phyloP scores from a whole-genome alignment of 1,140 invertebrate species.

The Drosophila murphyi region DNA sequence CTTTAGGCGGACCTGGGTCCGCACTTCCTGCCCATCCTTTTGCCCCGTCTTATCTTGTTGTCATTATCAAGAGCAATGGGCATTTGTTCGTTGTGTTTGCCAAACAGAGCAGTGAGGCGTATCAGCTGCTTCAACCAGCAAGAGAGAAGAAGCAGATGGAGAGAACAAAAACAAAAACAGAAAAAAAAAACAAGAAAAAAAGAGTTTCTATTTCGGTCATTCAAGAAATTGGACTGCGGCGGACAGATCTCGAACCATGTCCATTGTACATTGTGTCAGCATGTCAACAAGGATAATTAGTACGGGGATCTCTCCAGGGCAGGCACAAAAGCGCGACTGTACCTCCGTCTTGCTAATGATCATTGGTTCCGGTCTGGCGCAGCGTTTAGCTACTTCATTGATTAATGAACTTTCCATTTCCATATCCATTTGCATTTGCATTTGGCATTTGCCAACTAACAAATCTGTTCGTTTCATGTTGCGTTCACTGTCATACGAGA shows the following conservation, averaged over 20 bases:
- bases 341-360: slow-evolving; percentile 59
- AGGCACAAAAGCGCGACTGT: slow-evolving; percentile 42
- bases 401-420: slow-evolving; percentile 58
- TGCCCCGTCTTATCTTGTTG: slow-evolving; percentile 64
- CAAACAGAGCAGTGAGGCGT: slow-evolving; percentile 63
- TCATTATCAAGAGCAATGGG: slow-evolving; percentile 48
- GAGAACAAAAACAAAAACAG: not conserved
- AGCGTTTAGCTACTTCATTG: slow-evolving; percentile 32
- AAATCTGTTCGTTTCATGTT: slow-evolving; percentile 57
- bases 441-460: slow-evolving; percentile 18
- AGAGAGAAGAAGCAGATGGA: not conserved
- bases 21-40: slow-evolving; percentile 39
- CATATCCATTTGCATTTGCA: slow-evolving; percentile 42
- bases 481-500: slow-evolving; percentile 64
- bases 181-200: not conserved
- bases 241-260: not conserved
- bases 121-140: slow-evolving; percentile 15
- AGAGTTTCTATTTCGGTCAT: slow-evolving; percentile 51
- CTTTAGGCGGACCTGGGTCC: slow-evolving; percentile 12
- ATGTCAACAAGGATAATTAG: slow-evolving; percentile 62
- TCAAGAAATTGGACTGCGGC: slow-evolving; percentile 7
- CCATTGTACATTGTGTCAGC: not conserved
- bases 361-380: slow-evolving; percentile 61
- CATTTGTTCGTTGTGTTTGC: slow-evolving; percentile 47
- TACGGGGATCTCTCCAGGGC: slow-evolving; percentile 42